Conservation (phyloP, 2,113 vertebrate species). For the Parotia lawesii region DNA sequence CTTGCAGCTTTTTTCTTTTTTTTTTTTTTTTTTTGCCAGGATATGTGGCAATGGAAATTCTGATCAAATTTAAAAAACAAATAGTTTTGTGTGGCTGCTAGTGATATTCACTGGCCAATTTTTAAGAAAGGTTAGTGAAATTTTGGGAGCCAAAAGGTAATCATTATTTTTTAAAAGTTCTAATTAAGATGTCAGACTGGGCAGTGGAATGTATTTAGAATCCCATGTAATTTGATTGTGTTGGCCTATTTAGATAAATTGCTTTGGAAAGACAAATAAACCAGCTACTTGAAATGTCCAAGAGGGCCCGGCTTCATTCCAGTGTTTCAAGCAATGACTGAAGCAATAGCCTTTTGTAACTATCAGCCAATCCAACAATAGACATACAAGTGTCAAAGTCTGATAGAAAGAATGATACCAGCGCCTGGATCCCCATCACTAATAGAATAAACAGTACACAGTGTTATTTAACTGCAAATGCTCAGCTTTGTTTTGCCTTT, state of each 20-base stretch:
- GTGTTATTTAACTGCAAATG: conserved; percentile 14
- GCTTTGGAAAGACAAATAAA: conserved; percentile 78
- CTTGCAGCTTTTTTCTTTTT: background rate
- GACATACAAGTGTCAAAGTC: conserved; percentile 68
- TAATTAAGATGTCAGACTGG: conserved; percentile 73
- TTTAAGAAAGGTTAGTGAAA: conserved; percentile 71
- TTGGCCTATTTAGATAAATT: conserved; percentile 76
- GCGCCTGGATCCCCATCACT: background rate
- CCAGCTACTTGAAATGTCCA: conserved; percentile 72
- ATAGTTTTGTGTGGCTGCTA: conserved; percentile 61
- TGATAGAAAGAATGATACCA: conserved; percentile 58
- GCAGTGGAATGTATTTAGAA: conserved; percentile 73
- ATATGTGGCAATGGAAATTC: conserved; percentile 70
- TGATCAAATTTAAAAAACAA: conserved; percentile 71
- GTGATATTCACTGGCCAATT: conserved; percentile 63
- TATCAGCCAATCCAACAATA: conserved; percentile 51
- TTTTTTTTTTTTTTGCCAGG: background rate
- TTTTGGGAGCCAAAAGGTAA: conserved; percentile 55
- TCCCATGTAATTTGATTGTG: conserved; percentile 75
- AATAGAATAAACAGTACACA: conserved; percentile 25
- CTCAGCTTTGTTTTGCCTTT: background rate
- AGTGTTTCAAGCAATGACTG: conserved; percentile 66
- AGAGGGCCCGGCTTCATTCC: conserved; percentile 68
- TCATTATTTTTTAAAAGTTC: conserved; percentile 74
- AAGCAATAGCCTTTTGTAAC: conserved; percentile 70